Conservation (phyloP, 2,113 vertebrate species). For the Sinocyclocheilus anophthalmus region DNA sequence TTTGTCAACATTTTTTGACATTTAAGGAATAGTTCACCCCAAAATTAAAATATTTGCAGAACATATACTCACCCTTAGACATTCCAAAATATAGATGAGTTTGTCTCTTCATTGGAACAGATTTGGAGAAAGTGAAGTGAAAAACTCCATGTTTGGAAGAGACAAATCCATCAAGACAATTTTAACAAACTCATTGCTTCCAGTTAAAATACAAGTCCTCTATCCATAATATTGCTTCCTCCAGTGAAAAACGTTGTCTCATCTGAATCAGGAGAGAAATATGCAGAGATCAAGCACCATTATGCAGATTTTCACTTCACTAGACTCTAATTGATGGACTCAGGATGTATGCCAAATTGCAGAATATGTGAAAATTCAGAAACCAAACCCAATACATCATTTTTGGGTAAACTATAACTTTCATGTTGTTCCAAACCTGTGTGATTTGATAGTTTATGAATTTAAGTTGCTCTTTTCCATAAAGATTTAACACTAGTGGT, state of each 20-base stretch:
- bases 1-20: neutral
- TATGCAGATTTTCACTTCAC: neutral
- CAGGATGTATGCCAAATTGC: neutral
- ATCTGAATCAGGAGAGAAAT: neutral
- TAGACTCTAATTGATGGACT: neutral
- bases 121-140: too few relatives aligned
- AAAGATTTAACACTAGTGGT: neutral
- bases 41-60: too few relatives aligned
- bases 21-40: too few relatives aligned
- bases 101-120: too few relatives aligned
- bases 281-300: neutral
- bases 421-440: neutral
- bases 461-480: neutral
- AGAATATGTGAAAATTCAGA: neutral
- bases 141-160: too few relatives aligned
- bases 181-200: neutral
- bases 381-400: neutral
- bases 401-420: too few relatives aligned
- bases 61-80: too few relatives aligned
- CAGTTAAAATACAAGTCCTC: neutral
- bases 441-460: neutral
- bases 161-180: too few relatives aligned
- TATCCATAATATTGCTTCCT: neutral
- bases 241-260: neutral
- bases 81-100: too few relatives aligned